Percentiles rank a stretch among this genome's conserved stretches.
These are phyloP conservation scores for Himalopsyche anomala DNA, from an alignment of 2,888 invertebrate species.

Conservation along the genomic window DNA sequence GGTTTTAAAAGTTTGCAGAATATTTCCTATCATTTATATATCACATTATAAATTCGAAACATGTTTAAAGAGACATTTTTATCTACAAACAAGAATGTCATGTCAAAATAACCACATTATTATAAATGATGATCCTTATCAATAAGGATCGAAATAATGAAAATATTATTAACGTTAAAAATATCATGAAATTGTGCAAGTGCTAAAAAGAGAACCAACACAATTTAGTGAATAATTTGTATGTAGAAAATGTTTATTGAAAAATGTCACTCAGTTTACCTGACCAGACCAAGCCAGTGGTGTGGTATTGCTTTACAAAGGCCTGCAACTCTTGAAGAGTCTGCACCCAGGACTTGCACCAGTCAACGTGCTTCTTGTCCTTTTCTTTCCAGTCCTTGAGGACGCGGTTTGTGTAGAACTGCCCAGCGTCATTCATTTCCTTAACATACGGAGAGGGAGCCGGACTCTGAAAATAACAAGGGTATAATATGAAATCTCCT, in stretches of 20 bases:
- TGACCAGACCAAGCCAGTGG: slow-evolving; percentile 97
- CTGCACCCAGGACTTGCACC: slow-evolving; percentile 96
- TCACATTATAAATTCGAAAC: too few species aligned
- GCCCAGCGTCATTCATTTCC: slow-evolving; percentile 98
- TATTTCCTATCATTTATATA: too few species aligned
- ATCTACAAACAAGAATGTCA: too few species aligned
- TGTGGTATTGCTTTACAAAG: slow-evolving; percentile 95
- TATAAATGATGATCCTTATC: too few species aligned
- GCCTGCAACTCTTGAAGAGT: slow-evolving; percentile 90
- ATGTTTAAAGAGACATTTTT: too few species aligned
- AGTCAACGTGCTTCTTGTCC: slow-evolving; percentile 93
- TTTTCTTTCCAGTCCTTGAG: slow-evolving; percentile 99
- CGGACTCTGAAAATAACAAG: slow-evolving; percentile 78
- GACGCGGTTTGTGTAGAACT: slow-evolving; percentile 98
- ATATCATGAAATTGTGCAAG: neutral
- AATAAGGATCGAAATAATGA: too few species aligned
- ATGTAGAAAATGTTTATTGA: neutral
- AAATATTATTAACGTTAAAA: too few species aligned
- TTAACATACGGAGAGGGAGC: slow-evolving; percentile 97
- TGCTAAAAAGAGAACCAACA: neutral
- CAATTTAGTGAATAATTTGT: neutral
- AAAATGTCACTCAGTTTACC: slow-evolving; percentile 73
- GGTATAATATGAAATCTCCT: neutral
- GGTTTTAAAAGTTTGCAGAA: too few species aligned
- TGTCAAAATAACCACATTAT: too few species aligned